Evolutionary conservation across 2,797 vertebrate species (phyloP).

Genomic region (Smutsia temminckii): DNA sequence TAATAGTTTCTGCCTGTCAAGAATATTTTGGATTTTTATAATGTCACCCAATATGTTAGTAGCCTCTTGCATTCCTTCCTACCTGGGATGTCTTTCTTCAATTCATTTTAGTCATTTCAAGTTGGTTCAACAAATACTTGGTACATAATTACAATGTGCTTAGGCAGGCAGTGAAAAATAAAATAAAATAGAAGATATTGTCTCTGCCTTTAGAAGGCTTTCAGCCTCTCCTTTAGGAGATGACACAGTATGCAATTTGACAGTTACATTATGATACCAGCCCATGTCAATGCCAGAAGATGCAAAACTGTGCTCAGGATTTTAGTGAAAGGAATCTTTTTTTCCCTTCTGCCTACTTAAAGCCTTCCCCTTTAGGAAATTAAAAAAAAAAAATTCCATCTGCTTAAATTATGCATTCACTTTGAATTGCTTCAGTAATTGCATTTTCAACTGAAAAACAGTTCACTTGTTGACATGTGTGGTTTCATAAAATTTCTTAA

Average conservation of each 20-base stretch:
- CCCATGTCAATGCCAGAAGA: background rate
- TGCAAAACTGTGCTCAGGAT: background rate
- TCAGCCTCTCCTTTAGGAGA: background rate
- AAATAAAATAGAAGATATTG: background rate
- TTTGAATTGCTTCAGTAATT: conserved; percentile 34
- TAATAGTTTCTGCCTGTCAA: background rate
- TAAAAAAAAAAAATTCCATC: background rate
- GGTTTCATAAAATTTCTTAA: conserved; percentile 39
- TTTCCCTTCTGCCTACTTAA: background rate
- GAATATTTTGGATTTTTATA: background rate
- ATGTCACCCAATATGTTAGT: background rate
- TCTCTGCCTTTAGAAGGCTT: background rate
- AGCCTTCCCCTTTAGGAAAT: background rate
- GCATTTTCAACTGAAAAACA: conserved; percentile 44
- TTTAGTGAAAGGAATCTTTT: background rate
- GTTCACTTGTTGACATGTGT: background rate
- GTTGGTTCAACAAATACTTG: background rate
- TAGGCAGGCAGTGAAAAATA: background rate
- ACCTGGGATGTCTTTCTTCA: background rate
- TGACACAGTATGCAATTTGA: background rate
- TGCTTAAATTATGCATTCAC: conserved; percentile 36
- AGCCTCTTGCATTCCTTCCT: background rate
- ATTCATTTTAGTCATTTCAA: background rate
- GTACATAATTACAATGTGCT: background rate
- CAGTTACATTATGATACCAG: background rate